A percentile compares a stretch with the other conserved stretches of the same genome.
phyloP scores from a whole-genome alignment of 2,797 vertebrate genomes.

The Semotilus atromaculatus region DNA sequence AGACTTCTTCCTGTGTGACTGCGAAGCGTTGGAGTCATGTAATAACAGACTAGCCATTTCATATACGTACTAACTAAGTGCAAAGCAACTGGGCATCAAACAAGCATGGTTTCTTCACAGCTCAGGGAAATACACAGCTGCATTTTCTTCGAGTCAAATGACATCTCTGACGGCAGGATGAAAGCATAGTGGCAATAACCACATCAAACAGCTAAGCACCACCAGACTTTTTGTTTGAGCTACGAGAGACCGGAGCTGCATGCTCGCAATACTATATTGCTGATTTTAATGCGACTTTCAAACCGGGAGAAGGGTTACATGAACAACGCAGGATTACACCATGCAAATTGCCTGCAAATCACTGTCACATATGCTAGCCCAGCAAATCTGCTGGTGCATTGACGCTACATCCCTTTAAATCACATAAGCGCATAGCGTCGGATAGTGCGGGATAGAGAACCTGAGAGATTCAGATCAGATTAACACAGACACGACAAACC shows the following conservation, averaged over 20 bases:
- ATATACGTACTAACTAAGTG: constrained; percentile 3
- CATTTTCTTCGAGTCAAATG: neutral
- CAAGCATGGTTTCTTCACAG: neutral
- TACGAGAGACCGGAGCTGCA: neutral
- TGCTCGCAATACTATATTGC: neutral
- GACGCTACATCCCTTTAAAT: constrained; percentile 22
- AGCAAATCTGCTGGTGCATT: neutral
- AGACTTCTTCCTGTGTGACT: neutral
- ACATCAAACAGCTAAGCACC: constrained; percentile 7
- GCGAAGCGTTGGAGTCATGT: neutral
- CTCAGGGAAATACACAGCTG: neutral
- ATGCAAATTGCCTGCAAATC: constrained; percentile 39
- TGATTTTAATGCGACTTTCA: neutral
- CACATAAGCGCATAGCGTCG: constrained; percentile 17
- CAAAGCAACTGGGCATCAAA: neutral
- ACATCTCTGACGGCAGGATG: neutral
- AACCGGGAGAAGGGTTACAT: neutral
- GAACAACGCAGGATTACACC: neutral
- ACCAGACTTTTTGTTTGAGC: neutral
- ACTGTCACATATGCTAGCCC: neutral
- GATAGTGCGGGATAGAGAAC: neutral
- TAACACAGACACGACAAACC: constrained; percentile 22
- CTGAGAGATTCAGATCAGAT: constrained; percentile 41
- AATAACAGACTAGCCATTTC: neutral
- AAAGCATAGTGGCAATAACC: constrained; percentile 7